Base-by-base conservation (phyloP, 2,888 invertebrate genomes). In the Carcina quercana region DNA sequence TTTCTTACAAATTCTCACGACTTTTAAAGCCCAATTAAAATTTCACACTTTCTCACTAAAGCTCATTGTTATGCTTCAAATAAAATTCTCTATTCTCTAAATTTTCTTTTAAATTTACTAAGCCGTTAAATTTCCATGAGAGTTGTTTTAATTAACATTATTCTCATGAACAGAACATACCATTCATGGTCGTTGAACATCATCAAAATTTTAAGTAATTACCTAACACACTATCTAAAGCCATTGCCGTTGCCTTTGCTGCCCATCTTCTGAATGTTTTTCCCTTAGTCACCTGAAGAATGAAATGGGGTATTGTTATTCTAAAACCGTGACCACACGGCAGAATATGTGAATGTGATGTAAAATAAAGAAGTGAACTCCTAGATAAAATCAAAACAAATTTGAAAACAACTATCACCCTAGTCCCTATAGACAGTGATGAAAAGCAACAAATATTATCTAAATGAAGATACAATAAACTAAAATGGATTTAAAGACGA, bases 391-490 rank as follows among this genome's bases (percentile, higher is more conserved):
- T 17, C 15, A 5, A 26, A 11, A 26, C 20, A 7, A 31, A 5
- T 17, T 5, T 5, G 31, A 32, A 27, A 34, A 15, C 31, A 34
- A 32, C 14, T 30, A 30, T 28, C 8, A 21, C 38, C 37, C 30
- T 30, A 29, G 13, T 29, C 22, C 19, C 30, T 34, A 19, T 13
- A 25, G 40, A 45, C 46, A 47, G 48, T 42, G 57, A 47, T 47
- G 61, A 55, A 53, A 52, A 38, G 42, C 35, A 30, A 45, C 38
- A 37, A 53, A 48, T 53, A 58, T 65, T 63, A 75, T 68, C 67
- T 64, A 70, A 75, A 82, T 76, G 67, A 71, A 78, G 78, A 74
- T 57, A 69, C 71, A 76, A 80, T 79, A 75, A 74, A 78, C 61
- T 66, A 52, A 54, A 61, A 59, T 51, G 43, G 42, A 53, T 57